phyloP scores from a whole-genome alignment of 2,113 vertebrate genomes.

The Typhlomys cinereus region DNA sequence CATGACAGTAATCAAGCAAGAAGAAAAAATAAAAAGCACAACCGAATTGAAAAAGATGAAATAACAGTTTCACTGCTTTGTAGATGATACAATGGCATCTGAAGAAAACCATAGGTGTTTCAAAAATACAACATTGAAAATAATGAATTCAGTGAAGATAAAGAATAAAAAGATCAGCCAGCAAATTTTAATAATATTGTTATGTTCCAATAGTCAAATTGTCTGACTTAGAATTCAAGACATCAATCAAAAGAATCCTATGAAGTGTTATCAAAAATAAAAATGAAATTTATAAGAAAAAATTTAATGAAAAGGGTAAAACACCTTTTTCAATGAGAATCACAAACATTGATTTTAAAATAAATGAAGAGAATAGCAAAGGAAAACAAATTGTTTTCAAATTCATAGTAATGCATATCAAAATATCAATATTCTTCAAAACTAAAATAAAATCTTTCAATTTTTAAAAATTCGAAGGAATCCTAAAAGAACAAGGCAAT shows the following conservation, averaged over 20 bases:
- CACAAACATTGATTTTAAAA: neutral
- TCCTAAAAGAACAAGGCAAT: neutral
- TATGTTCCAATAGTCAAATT: neutral
- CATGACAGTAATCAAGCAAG: neutral
- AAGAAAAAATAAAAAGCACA: neutral
- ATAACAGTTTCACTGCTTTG: neutral
- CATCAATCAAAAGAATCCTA: neutral
- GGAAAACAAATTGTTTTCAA: neutral
- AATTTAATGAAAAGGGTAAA: neutral
- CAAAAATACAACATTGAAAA: neutral
- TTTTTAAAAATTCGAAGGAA: neutral
- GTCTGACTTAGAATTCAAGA: neutral
- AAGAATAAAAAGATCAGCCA: neutral
- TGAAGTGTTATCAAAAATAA: neutral
- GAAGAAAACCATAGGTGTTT: neutral
- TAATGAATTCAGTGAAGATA: neutral
- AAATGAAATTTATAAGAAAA: neutral
- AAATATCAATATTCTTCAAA: neutral
- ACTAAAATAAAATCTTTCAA: neutral
- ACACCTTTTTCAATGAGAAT: neutral
- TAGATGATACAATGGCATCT: neutral
- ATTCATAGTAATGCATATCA: neutral
- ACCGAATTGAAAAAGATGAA: neutral
- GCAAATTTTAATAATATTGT: neutral
- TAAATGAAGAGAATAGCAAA: neutral